Evolutionary conservation across 2,888 invertebrate species (phyloP), one percentile per base, ranked within the genome.

Genomic region (Tineola bisselliella): DNA sequence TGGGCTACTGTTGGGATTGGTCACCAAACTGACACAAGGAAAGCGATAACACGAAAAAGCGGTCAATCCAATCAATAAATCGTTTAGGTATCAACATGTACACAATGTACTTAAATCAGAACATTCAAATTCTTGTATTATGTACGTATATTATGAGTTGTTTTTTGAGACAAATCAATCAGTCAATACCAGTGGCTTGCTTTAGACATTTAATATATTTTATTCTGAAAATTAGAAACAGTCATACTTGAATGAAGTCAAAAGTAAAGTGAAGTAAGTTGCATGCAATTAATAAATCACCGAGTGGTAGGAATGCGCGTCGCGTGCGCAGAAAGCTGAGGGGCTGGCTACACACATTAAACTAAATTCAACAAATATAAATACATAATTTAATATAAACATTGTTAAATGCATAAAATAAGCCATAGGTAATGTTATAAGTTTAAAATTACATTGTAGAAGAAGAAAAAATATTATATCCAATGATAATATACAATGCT

Each of bases 41-140:
- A 88, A 88, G 88, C 88, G 81, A 82, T 87, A 87, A 88, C 88
- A 88, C 87, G 88, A 88, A 83, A 83, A 86, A 88, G 88, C 88
- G 87, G 79, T 88, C 88, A 88, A 87, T 88, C 87, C 87, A 87
- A 87, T 88, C 87, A 86, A 84, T 78, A 81, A 65, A 72, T 73
- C 75, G 77, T 74, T 80, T 79, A 74, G 25, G 56, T 56, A 61
- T 61, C 44, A 18, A 61, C 38, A 61, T 43, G 52, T 61, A 61
- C 56, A 33, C 52, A 61, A 18, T 56, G 33, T 30, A 44, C 15
- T 58, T 30, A 31, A 38, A 48, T 48, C 48, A 48, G 48, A 48
- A 48, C 48, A 48, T 61, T 13, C 13, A 48, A 48, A 17, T n/a
- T 57, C n/a, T 43, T 61, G 30, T 52, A 48, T 12, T 33, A n/a